Percentiles rank a stretch among this genome's conserved stretches.
Conservation (phyloP, 2,888 invertebrate genomes). For the Cabera pusaria region DNA sequence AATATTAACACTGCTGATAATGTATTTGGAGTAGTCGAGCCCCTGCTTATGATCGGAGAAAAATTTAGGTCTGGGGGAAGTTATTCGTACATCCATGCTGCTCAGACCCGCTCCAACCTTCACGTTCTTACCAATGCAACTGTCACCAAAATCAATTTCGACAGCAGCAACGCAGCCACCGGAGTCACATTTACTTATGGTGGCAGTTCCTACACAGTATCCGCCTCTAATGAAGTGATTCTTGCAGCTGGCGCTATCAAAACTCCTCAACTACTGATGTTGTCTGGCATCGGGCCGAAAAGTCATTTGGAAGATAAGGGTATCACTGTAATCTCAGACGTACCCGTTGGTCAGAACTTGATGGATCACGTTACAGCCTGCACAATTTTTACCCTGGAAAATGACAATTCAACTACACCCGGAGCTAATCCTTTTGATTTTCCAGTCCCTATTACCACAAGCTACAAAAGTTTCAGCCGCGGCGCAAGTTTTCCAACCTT, state of each 20-base stretch:
- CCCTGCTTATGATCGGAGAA: slow-evolving; percentile 31
- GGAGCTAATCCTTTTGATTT: slow-evolving; percentile 18
- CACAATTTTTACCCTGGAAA: slow-evolving; percentile 34
- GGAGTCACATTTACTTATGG: slow-evolving; percentile 30
- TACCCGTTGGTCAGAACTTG: slow-evolving; percentile 67
- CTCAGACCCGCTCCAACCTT: slow-evolving; percentile 36
- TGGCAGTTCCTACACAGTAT: slow-evolving; percentile 32
- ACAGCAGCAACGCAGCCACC: slow-evolving; percentile 57
- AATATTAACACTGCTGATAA: slow-evolving; percentile 36
- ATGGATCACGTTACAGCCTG: slow-evolving; percentile 62
- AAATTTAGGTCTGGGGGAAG: slow-evolving; percentile 33
- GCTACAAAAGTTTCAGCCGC: too few species aligned
- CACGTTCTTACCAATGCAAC: slow-evolving; percentile 35
- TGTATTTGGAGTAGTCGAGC: slow-evolving; percentile 29
- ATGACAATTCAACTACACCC: background rate
- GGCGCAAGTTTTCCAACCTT: slow-evolving; percentile 33
- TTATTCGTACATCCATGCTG: slow-evolving; percentile 32
- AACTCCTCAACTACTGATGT: slow-evolving; percentile 67
- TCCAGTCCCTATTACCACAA: slow-evolving; percentile 32
- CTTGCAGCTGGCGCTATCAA: slow-evolving; percentile 68
- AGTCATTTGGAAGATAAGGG: slow-evolving; percentile 47
- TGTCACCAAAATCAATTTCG: slow-evolving; percentile 40
- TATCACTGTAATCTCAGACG: slow-evolving; percentile 54
- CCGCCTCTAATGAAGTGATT: slow-evolving; percentile 69
- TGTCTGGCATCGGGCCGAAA: slow-evolving; percentile 71